Conservation (phyloP, 2,888 invertebrate genomes). For the Agrotis puta region DNA sequence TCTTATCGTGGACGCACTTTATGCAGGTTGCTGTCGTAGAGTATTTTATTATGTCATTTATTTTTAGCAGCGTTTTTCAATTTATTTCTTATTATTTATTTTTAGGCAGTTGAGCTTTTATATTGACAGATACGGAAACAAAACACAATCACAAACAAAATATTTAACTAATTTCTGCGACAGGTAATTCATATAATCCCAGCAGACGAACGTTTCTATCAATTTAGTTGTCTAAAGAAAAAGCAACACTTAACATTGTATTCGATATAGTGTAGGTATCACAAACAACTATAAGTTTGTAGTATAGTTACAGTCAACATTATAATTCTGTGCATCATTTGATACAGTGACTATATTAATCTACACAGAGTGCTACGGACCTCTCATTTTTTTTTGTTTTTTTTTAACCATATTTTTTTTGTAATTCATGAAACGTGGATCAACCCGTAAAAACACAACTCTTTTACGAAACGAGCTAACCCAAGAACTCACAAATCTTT, state of each 20-base stretch:
- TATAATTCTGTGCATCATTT: conserved; percentile 70
- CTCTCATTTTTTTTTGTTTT: conserved; percentile 64
- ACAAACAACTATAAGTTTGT: conserved; percentile 65
- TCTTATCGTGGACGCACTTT: too few species aligned
- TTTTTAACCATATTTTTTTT: conserved; percentile 26
- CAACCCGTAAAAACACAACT: conserved; percentile 60
- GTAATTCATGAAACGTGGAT: conserved; percentile 31
- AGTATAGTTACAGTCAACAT: conserved; percentile 70
- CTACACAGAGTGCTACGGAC: conserved; percentile 85
- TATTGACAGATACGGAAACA: not conserved
- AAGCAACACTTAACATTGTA: conserved; percentile 78
- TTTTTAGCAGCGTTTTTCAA: too few species aligned
- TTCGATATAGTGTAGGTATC: conserved; percentile 58
- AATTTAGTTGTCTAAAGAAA: conserved; percentile 77
- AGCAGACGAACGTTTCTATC: conserved; percentile 70
- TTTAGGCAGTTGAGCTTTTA: not conserved
- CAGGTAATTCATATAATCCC: conserved; percentile 73
- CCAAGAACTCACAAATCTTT: conserved; percentile 17
- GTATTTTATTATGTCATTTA: too few species aligned
- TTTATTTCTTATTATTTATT: too few species aligned
- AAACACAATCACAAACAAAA: not conserved
- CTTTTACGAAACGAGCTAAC: conserved; percentile 6
- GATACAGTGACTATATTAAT: conserved; percentile 72
- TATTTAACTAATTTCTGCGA: conserved; percentile 4
- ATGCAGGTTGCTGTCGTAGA: too few species aligned